Conservation (phyloP, 2,888 invertebrate species). For the Brenthis ino region DNA sequence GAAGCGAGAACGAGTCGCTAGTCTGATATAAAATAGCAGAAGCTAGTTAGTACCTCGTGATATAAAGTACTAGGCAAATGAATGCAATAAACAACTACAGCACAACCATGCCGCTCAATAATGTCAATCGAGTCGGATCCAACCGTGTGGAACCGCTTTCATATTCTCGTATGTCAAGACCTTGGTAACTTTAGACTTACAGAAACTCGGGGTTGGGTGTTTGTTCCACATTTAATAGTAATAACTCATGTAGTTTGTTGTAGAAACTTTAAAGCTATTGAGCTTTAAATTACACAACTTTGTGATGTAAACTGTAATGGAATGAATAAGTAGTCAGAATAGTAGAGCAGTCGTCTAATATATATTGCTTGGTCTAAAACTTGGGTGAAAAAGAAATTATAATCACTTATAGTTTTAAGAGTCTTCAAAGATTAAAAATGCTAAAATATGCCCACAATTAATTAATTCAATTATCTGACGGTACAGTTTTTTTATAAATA, state of each 20-base stretch:
- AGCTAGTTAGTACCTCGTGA: too few relatives aligned
- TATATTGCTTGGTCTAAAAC: too few relatives aligned
- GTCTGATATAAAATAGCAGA: too few relatives aligned
- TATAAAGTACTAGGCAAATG: not conserved
- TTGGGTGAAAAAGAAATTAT: too few relatives aligned
- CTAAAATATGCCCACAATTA: too few relatives aligned
- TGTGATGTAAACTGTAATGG: not conserved
- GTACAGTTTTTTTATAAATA: too few relatives aligned
- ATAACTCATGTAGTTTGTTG: constrained; percentile 16
- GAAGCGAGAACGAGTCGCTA: not conserved
- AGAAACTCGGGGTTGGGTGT: constrained; percentile 14
- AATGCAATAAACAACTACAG: constrained; percentile 17
- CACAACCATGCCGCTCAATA: constrained; percentile 23
- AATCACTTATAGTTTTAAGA: too few relatives aligned
- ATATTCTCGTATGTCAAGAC: constrained; percentile 39
- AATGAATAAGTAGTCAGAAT: too few relatives aligned
- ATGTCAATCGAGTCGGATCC: constrained; percentile 34
- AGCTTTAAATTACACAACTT: not conserved
- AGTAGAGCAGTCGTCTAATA: too few relatives aligned
- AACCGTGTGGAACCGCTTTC: constrained; percentile 38
- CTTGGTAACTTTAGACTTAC: constrained; percentile 31
- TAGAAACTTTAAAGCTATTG: not conserved
- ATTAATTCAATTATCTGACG: too few relatives aligned
- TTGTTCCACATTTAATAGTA: constrained; percentile 18
- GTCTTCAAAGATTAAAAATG: too few relatives aligned